A percentile compares a stretch with the other conserved stretches of the same genome.
Conservation (phyloP, 2,113 vertebrate genomes). For the Pygoscelis antarcticus region DNA sequence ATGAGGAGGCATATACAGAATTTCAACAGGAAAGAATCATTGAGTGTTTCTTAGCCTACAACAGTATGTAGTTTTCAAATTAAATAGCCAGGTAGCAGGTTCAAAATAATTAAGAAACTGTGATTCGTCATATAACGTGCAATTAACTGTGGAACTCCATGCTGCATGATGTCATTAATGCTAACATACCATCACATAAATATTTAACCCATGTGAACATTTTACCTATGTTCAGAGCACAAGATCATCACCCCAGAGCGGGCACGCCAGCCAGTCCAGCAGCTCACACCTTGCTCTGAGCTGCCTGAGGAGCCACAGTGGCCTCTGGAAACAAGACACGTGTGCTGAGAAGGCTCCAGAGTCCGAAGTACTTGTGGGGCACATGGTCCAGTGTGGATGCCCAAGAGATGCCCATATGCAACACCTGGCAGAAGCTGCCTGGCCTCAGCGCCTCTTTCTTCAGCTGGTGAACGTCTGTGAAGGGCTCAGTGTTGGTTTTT, state of each 20-base stretch:
- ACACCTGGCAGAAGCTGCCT: neutral
- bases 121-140: neutral
- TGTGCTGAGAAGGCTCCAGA: neutral
- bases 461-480: neutral
- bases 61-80: neutral
- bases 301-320: neutral
- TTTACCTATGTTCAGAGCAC: neutral
- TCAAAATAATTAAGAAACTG: neutral
- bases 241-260: accelerated
- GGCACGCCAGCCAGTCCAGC: neutral
- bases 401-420: neutral
- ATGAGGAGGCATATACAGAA: neutral
- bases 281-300: neutral
- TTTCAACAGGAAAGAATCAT: neutral
- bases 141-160: neutral
- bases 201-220: neutral
- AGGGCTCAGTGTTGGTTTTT: neutral
- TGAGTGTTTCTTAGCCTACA: neutral
- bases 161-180: neutral
- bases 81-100: neutral
- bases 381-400: neutral
- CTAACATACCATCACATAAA: neutral
- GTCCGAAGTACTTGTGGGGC: neutral
- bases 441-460: neutral
- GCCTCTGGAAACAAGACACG: neutral